phyloP scores from a whole-genome alignment of 2,797 vertebrate genomes.

The Rhabdomys pumilio region DNA sequence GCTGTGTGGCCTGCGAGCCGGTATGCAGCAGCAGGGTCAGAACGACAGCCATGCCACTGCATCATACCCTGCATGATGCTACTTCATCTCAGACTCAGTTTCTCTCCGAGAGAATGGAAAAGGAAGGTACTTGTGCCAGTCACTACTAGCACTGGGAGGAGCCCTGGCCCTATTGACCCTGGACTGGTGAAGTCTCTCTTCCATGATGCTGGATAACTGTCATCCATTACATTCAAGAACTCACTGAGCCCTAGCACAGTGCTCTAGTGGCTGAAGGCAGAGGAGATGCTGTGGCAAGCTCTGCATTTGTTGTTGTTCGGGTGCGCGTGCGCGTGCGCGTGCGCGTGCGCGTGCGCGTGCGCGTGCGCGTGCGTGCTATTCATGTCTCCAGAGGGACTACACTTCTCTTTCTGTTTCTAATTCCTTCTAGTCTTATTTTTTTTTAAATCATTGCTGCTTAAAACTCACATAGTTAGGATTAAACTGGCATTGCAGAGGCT shows the following conservation, averaged over 20 bases:
- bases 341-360: too few relatives aligned
- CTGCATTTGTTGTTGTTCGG: not conserved
- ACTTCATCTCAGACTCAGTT: not conserved
- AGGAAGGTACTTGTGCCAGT: not conserved
- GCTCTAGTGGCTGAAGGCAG: not conserved
- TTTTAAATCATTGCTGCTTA: slow-evolving; percentile 42
- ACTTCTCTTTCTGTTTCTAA: slow-evolving; percentile 59
- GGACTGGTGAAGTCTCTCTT: not conserved
- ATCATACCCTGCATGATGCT: rapidly evolving
- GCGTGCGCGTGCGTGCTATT: too few relatives aligned
- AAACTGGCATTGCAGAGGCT: not conserved
- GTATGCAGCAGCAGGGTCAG: not conserved
- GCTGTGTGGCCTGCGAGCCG: rapidly evolving
- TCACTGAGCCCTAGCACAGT: not conserved
- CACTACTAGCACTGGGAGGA: not conserved
- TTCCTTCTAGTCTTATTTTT: slow-evolving; percentile 34
- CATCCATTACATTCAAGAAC: not conserved
- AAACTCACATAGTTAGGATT: slow-evolving; percentile 33
- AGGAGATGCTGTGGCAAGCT: too few relatives aligned
- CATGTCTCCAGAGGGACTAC: not conserved
- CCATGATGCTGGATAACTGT: not conserved
- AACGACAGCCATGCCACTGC: rapidly evolving
- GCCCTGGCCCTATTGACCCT: not conserved
- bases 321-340: too few relatives aligned
- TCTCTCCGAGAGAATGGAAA: not conserved